Evolutionary conservation across 2,888 invertebrate species (phyloP).

Genomic region (Synanthedon vespiformis): DNA sequence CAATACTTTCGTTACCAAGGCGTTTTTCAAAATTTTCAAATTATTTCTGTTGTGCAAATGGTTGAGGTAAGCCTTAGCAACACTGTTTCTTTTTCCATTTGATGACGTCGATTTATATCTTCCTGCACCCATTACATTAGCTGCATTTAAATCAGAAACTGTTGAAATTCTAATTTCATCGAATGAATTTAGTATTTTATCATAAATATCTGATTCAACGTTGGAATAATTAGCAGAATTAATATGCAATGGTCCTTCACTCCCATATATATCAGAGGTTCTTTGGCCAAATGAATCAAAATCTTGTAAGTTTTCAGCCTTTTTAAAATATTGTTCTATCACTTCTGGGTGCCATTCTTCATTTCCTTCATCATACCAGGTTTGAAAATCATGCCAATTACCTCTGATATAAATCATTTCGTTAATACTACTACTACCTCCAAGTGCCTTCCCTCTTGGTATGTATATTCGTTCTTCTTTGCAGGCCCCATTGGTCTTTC

Average conservation of each 20-base stretch:
- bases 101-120: constrained; percentile 50
- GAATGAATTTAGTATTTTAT: constrained; percentile 37
- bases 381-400: constrained; percentile 53
- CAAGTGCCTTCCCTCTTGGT: constrained; percentile 74
- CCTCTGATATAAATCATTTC: constrained; percentile 71
- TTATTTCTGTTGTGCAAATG: constrained; percentile 26
- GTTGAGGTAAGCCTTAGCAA: constrained; percentile 56
- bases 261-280: constrained; percentile 34
- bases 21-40: constrained; percentile 48
- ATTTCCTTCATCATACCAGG: constrained; percentile 68
- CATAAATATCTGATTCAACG: constrained; percentile 31
- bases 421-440: constrained; percentile 69
- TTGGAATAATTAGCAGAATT: constrained; percentile 42
- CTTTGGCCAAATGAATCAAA: constrained; percentile 13
- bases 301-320: constrained; percentile 57
- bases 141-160: constrained; percentile 46
- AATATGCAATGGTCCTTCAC: constrained; percentile 49
- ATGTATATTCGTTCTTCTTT: constrained; percentile 37
- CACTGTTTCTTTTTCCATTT: constrained; percentile 54
- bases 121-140: constrained; percentile 54
- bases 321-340: constrained; percentile 57
- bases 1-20: constrained; percentile 57
- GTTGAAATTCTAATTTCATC: constrained; percentile 48
- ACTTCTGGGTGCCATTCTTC: constrained; percentile 66
- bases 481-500: constrained; percentile 75